A percentile compares a stretch with the other conserved stretches of the same genome.
Evolutionary conservation across 2,888 invertebrate genomes (phyloP).

Genomic region (Acrobasis repandana): DNA sequence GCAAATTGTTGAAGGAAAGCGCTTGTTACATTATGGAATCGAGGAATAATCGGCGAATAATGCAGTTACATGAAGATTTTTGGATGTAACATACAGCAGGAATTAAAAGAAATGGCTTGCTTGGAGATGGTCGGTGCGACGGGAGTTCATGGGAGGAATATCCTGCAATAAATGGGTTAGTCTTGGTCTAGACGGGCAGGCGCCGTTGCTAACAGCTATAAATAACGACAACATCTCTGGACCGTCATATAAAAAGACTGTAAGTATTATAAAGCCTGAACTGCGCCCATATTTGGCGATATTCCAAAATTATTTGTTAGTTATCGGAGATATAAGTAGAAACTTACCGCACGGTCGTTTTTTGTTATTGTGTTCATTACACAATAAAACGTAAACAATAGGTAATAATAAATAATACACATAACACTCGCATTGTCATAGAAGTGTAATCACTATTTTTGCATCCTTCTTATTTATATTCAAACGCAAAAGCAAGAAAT

Average conservation of each 20-base stretch:
- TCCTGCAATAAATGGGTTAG: slow-evolving; percentile 52
- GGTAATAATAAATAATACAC: not conserved
- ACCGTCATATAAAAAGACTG: slow-evolving; percentile 47
- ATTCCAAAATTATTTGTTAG: slow-evolving; percentile 29
- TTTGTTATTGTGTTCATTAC: not conserved
- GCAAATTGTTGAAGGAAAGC: slow-evolving; percentile 43
- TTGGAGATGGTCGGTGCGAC: slow-evolving; percentile 25
- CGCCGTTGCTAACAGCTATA: slow-evolving; percentile 57
- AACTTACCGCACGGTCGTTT: not conserved
- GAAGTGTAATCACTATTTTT: no score
- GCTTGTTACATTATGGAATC: slow-evolving; percentile 28
- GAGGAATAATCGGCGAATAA: slow-evolving; percentile 29
- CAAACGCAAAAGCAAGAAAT: no score
- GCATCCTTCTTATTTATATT: no score
- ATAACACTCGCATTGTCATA: no score
- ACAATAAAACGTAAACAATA: not conserved
- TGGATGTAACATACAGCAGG: slow-evolving; percentile 5
- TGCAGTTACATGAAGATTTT: slow-evolving; percentile 31
- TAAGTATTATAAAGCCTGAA: slow-evolving; percentile 39
- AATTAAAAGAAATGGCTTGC: not conserved
- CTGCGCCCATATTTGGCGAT: slow-evolving; percentile 47
- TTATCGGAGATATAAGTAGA: slow-evolving; percentile 8
- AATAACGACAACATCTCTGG: slow-evolving; percentile 48
- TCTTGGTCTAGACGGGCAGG: slow-evolving; percentile 65
- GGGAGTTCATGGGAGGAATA: slow-evolving; percentile 43